Conservation (phyloP, 2,113 vertebrate genomes). For the Balaeniceps rex region DNA sequence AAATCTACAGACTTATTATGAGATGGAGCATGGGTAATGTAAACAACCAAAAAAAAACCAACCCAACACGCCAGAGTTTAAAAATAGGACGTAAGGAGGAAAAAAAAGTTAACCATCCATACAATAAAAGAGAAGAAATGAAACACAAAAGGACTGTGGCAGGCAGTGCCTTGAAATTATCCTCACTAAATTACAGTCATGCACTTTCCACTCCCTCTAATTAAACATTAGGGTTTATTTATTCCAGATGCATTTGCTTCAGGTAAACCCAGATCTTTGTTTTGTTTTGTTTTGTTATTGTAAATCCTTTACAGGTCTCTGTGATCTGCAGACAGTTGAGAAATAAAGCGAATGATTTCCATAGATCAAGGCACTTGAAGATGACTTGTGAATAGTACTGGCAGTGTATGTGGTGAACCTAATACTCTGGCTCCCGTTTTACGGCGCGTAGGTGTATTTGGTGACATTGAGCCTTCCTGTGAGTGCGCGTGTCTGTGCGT, state of each 20-base stretch:
- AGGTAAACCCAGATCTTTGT: slow-evolving; percentile 36
- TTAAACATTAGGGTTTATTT: slow-evolving; percentile 81
- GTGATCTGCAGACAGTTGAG: slow-evolving; percentile 24
- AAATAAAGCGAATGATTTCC: neutral
- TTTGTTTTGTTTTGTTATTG: slow-evolving; percentile 56
- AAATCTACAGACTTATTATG: slow-evolving; percentile 33
- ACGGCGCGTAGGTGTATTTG: accelerated
- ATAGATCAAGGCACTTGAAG: neutral
- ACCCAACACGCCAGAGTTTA: slow-evolving; percentile 23
- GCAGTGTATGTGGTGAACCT: neutral
- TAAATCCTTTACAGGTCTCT: slow-evolving; percentile 56
- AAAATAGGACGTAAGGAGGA: slow-evolving; percentile 44
- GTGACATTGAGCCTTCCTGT: neutral
- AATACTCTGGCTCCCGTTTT: neutral
- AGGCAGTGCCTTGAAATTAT: slow-evolving; percentile 78
- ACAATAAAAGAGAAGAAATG: slow-evolving; percentile 36
- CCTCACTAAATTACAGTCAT: slow-evolving; percentile 76
- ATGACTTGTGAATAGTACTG: neutral
- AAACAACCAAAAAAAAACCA: neutral
- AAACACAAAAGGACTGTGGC: neutral
- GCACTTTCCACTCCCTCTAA: slow-evolving; percentile 77
- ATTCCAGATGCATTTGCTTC: slow-evolving; percentile 80
- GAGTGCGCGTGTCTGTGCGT: neutral
- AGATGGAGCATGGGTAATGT: slow-evolving; percentile 37
- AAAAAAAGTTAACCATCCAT: slow-evolving; percentile 41